Evolutionary conservation across 2,888 invertebrate genomes (phyloP), one percentile per base, ranked within the genome.

Genomic region (Anthrax anthrax): DNA sequence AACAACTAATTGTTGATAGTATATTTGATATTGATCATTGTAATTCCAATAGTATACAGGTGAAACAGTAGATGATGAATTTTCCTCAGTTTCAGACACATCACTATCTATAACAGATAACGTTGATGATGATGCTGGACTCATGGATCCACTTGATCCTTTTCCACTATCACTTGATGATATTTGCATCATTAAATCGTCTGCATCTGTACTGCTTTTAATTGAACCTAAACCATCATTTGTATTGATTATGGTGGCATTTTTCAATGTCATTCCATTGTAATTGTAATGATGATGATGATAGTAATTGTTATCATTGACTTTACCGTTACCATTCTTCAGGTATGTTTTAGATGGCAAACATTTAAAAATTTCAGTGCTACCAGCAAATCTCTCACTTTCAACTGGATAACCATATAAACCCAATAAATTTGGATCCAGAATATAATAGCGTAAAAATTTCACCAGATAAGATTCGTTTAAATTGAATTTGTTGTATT

Each of bases 341-440:
- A 9, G 29, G 12, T 29, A 3, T 29, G 46, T 29, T 49, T 50
- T 4, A 54, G 72, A 70, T 48, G 72, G 72, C 57, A 72, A 67
- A 46, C 72, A 72, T 57, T 78, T 77, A 59, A 76, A 77, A 46
- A 82, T 75, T 54, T 80, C 73, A 8, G 78, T 80, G 56, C 74
- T 72, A 37, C 75, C 76, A 3, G 77, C 77, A 52, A 74, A 71
- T 12, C 72, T 63, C 42, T 72, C 72, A 51, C 77, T 75, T 56
- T 80, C 78, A 9, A 83, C 69, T 0, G 88, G 87, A 58, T 80
- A 87, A 2, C 87, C 86, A 52, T 80, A 71, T 13, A 74, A 72
- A 54, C 77, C 70, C 64, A 84, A 70, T 49, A 79, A 72, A 53
- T 77, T 74, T 9, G 71, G 70, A 19, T 74, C 73, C 42, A 86